These are phyloP conservation scores for Bucco capensis DNA, from an alignment of 2,113 vertebrate species.

Conservation along the genomic window DNA sequence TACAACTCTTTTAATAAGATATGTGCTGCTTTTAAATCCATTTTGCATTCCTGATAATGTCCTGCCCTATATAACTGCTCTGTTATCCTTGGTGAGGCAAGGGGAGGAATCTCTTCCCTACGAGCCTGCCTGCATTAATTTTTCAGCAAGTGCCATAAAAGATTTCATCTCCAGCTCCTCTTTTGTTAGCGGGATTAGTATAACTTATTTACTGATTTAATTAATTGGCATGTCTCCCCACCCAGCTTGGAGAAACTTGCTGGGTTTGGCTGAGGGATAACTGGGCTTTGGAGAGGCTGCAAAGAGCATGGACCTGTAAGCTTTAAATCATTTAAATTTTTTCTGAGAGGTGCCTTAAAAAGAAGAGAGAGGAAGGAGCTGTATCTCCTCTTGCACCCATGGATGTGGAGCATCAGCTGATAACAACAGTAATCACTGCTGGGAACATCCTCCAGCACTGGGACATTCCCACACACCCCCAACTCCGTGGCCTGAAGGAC, in stretches of 20 bases:
- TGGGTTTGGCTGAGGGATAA: not conserved
- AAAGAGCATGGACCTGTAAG: not conserved
- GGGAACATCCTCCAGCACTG: rapidly evolving
- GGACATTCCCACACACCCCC: not conserved
- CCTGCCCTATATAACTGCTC: constrained; percentile 15
- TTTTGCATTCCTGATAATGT: not conserved
- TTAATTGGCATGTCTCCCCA: constrained; percentile 2
- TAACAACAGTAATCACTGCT: not conserved
- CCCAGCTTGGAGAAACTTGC: not conserved
- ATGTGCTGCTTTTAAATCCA: constrained; percentile 28
- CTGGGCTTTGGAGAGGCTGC: not conserved
- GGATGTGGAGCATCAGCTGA: rapidly evolving
- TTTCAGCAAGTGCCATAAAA: constrained; percentile 41
- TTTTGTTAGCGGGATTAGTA: constrained; percentile 60
- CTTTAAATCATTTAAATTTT: not conserved
- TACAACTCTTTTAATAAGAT: constrained; percentile 42
- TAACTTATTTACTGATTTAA: constrained; percentile 60
- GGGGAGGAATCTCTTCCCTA: constrained; percentile 26
- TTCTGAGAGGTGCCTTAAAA: not conserved
- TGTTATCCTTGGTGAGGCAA: not conserved
- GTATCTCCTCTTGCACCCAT: not conserved
- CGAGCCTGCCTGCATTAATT: constrained; percentile 39
- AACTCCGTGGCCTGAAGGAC: rapidly evolving
- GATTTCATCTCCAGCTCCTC: constrained; percentile 48
- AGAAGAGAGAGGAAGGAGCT: not conserved